Evolutionary conservation across 2,797 vertebrate genomes (phyloP).

Genomic region (Smutsia gigantea): DNA sequence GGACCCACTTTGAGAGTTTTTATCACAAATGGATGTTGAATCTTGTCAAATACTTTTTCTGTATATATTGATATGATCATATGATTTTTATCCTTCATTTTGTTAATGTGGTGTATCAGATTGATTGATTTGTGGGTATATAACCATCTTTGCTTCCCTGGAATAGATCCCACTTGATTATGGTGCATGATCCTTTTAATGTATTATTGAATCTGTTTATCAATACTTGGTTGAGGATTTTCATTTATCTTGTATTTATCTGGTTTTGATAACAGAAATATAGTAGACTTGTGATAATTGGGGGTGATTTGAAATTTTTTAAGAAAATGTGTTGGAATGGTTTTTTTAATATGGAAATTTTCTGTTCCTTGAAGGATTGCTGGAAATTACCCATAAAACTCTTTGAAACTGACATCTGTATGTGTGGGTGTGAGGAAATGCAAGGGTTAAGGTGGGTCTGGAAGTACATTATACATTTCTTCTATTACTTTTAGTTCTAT

Average conservation of each 20-base stretch:
- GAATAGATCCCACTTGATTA: not conserved
- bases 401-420: not conserved
- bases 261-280: not conserved
- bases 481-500: not conserved
- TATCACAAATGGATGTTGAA: not conserved
- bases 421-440: too few species aligned
- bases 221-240: not conserved
- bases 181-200: not conserved
- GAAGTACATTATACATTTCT: not conserved
- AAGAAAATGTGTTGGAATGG: not conserved
- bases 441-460: not conserved
- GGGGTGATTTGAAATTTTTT: not conserved
- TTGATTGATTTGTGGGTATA: not conserved
- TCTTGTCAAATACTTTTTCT: not conserved
- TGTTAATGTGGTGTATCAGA: not conserved
- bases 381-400: not conserved
- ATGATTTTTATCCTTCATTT: not conserved
- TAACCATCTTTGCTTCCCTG: not conserved
- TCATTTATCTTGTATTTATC: not conserved
- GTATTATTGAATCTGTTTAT: not conserved
- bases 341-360: not conserved
- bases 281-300: not conserved
- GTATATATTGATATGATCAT: not conserved
- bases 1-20: not conserved
- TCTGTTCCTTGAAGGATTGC: not conserved